phyloP scores from a whole-genome alignment of 1,140 invertebrate species.

The Bombyx mori region ASM3026992v2 NC_085117.1:14700001-14700500 shows the following conservation, averaged over 20 bases:
- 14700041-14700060: constrained; percentile 17
- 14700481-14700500: too few species aligned
- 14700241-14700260: constrained; percentile 7
- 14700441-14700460: too few species aligned
- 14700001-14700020: constrained; percentile 1
- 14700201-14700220: too few species aligned
- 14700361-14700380: too few species aligned
- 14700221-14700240: too few species aligned
- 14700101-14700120: constrained; percentile 57
- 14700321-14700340: too few species aligned
- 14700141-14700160: constrained; percentile 33
- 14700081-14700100: constrained; percentile 45
- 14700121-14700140: constrained; percentile 42
- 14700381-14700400: too few species aligned
- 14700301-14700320: constrained; percentile 3
- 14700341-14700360: too few species aligned
- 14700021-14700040: constrained; percentile 9
- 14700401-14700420: too few species aligned
- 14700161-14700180: constrained; percentile 41
- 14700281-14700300: background rate
- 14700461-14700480: too few species aligned
- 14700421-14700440: too few species aligned
- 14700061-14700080: constrained; percentile 39
- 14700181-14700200: too few species aligned
- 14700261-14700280: constrained; percentile 9